phyloP scores from a whole-genome alignment of 2,797 vertebrate genomes.

The Thalassophryne amazonica region DNA sequence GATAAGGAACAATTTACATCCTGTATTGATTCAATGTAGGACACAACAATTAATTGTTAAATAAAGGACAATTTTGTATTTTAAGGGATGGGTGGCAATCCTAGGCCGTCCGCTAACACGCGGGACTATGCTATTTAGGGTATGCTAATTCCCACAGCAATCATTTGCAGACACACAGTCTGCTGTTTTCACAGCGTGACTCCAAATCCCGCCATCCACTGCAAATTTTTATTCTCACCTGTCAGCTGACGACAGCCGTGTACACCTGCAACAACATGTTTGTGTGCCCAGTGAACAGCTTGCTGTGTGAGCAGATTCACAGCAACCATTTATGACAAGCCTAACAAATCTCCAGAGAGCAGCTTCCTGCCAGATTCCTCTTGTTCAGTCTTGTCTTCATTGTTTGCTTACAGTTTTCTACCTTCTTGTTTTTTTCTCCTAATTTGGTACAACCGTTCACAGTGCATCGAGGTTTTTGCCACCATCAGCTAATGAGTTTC shows the following conservation, averaged over 20 bases:
- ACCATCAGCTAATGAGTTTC: slow-evolving; percentile 18
- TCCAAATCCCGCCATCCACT: slow-evolving; percentile 55
- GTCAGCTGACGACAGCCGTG: slow-evolving; percentile 58
- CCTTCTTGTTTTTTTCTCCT: slow-evolving; percentile 2
- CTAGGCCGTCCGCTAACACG: too few relatives aligned
- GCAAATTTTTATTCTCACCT: slow-evolving; percentile 55
- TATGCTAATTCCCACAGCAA: slow-evolving; percentile 54
- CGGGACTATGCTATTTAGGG: slow-evolving; percentile 27
- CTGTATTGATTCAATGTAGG: too few relatives aligned
- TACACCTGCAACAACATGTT: slow-evolving; percentile 54
- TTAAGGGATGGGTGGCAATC: too few relatives aligned
- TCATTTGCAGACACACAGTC: slow-evolving; percentile 50
- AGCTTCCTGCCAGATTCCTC: slow-evolving; percentile 60
- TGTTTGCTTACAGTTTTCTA: slow-evolving; percentile 47
- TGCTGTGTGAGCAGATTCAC: slow-evolving; percentile 66
- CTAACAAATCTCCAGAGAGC: slow-evolving; percentile 73
- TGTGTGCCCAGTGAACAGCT: slow-evolving; percentile 38
- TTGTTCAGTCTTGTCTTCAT: slow-evolving; percentile 69
- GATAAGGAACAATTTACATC: too few relatives aligned
- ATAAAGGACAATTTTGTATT: too few relatives aligned
- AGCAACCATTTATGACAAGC: slow-evolving; percentile 59
- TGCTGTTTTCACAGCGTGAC: slow-evolving; percentile 57
- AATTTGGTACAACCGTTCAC: slow-evolving; percentile 12
- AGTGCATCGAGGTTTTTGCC: background rate
- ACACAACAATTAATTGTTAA: too few relatives aligned